phyloP scores from a whole-genome alignment of 2,888 invertebrate species.

The Chymomyza procnemis region DNA sequence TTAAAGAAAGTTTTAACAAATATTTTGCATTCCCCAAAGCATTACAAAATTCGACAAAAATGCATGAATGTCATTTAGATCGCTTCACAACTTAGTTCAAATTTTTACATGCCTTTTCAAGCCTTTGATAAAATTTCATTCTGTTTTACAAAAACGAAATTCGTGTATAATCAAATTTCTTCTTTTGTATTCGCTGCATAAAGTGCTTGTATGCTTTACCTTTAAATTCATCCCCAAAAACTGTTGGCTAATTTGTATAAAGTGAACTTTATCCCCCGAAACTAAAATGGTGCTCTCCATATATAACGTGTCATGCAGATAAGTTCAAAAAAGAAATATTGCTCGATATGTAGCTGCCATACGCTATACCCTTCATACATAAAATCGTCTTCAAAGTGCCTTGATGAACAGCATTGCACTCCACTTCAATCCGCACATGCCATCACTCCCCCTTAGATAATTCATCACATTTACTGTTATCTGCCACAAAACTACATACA shows the following conservation, averaged over 20 bases:
- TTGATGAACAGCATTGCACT: not conserved
- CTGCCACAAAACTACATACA: not conserved
- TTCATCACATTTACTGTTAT: constrained; percentile 19
- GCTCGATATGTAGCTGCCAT: not conserved
- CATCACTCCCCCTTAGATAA: constrained; percentile 3
- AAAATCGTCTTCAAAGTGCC: not conserved
- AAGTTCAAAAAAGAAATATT: not conserved
- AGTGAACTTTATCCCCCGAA: not conserved
- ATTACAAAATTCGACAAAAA: too few relatives aligned
- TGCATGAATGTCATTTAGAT: too few relatives aligned
- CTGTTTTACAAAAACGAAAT: not conserved
- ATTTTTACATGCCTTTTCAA: too few relatives aligned
- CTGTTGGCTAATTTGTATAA: not conserved
- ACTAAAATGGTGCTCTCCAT: not conserved
- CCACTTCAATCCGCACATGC: not conserved
- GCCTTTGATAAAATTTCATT: too few relatives aligned
- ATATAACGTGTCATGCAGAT: not conserved
- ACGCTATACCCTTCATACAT: not conserved
- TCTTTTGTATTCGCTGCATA: not conserved
- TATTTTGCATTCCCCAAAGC: too few relatives aligned
- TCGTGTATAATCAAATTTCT: not conserved
- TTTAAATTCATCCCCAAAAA: not conserved
- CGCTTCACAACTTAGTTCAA: too few relatives aligned
- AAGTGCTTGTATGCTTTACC: too few relatives aligned
- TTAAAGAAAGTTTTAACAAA: too few relatives aligned